phyloP scores from a whole-genome alignment of 2,797 vertebrate species.

The Carcharodon carcharias region DNA sequence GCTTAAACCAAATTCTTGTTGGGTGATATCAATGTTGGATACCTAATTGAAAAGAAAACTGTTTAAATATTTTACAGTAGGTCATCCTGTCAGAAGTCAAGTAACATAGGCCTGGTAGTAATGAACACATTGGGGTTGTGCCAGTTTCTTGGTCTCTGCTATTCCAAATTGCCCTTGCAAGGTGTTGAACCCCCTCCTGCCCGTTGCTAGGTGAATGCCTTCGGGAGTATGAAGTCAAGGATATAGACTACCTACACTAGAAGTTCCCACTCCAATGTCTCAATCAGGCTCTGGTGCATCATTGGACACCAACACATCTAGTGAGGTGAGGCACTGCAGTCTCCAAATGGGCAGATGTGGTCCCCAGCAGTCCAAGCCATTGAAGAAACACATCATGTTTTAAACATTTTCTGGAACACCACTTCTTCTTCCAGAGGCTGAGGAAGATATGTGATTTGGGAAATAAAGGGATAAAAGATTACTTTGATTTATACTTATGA shows the following conservation, averaged over 20 bases:
- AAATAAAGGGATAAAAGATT: no score
- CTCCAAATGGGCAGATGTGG: not conserved
- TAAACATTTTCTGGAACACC: no score
- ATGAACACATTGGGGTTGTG: not conserved
- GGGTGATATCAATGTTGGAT: constrained; percentile 47
- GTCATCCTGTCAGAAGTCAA: not conserved
- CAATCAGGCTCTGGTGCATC: no score
- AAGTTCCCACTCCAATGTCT: not conserved
- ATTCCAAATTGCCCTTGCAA: not conserved
- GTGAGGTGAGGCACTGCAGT: not conserved
- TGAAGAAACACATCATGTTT: not conserved
- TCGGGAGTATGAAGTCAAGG: not conserved
- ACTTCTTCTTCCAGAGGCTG: no score
- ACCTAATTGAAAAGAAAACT: constrained; percentile 48
- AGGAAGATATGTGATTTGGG: no score
- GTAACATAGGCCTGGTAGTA: not conserved
- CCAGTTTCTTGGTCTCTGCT: not conserved
- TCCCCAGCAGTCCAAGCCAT: not conserved
- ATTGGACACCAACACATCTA: not conserved
- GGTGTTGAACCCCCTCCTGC: no score
- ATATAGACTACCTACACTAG: no score
- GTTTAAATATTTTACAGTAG: not conserved
- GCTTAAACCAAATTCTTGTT: constrained; percentile 62
- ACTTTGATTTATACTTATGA: not conserved
- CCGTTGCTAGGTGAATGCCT: not conserved